Base-by-base conservation (phyloP, 2,113 vertebrate genomes). In the Scolopax mira region DNA sequence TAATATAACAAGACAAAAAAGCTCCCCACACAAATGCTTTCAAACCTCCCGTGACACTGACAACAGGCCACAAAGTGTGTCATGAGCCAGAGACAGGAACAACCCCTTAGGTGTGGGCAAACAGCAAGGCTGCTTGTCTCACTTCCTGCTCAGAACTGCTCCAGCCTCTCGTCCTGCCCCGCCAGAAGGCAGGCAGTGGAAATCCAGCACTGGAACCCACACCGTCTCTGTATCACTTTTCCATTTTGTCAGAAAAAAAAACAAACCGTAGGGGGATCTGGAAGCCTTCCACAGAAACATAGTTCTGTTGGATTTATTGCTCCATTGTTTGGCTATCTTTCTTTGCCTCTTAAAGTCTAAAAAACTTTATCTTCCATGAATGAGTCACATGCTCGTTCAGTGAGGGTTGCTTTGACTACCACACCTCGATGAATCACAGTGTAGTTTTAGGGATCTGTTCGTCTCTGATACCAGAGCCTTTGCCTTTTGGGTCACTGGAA, bases 171-270 rank as follows among this genome's bases (percentile, higher is more conserved):
- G 3, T 19, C 27, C 60, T 61, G 28, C 4, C 1, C 15, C 67
- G 54, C 37, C 30, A 15, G 1, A 37, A 24, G 49, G 6, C 22
- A 30, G 18, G 3, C 2, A 4, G 2, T 49, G n/a, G 57, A 60
- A 78, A 49, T 51, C 24, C 24, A 55, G 54, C 10, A 7, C 3
- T 27, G 33, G 22, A 19, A 19, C 16, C 2, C 10, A 3, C 0
- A 0, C 39, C 13, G 12, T 30, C 25, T 77, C 25, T 14, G 3
- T 57, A 24, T 41, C 2, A 3, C 27, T 87, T 71, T 66, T 62
- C 48, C 5, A 3, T 49, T 51, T 55, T 11, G 14, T 78, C 39
- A 65, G 33, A 73, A 31, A 30, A 28, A 86, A 79, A 91, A 30
- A 28, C 83, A 79, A 91, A 30, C 3, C 1, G 0, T 33, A 39